Percentiles rank a stretch among this genome's conserved stretches.
Evolutionary conservation across 2,113 vertebrate species (phyloP).

Genomic region (Anhinga rufa): DNA sequence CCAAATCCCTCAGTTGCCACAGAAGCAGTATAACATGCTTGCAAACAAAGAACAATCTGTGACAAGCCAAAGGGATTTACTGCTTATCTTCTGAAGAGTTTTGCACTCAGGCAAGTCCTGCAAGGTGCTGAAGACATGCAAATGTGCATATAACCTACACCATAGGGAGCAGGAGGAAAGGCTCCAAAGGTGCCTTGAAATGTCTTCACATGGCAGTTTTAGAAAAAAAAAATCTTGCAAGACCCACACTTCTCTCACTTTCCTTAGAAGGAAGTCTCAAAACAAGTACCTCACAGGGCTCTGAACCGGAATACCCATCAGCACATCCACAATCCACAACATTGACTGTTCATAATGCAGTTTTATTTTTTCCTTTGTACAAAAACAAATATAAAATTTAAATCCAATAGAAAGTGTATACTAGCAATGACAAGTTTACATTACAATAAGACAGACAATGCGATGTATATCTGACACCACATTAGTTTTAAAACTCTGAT

Average conservation of each 20-base stretch:
- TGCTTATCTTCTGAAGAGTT: background rate
- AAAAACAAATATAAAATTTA: slow-evolving; percentile 82
- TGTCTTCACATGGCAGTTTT: background rate
- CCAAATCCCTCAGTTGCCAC: background rate
- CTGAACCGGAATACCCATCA: background rate
- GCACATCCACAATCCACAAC: background rate
- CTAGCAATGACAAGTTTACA: slow-evolving; percentile 72
- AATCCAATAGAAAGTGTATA: slow-evolving; percentile 73
- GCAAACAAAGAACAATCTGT: background rate
- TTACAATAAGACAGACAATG: slow-evolving; percentile 62
- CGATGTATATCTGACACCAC: slow-evolving; percentile 68
- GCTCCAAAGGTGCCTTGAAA: background rate
- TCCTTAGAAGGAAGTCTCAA: background rate
- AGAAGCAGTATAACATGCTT: background rate
- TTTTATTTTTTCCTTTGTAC: slow-evolving; percentile 80
- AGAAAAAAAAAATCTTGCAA: background rate
- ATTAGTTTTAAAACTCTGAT: slow-evolving; percentile 70
- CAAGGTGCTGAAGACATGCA: background rate
- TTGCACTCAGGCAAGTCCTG: background rate
- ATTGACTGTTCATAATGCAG: slow-evolving; percentile 67
- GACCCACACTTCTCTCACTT: background rate
- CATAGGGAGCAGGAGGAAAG: background rate
- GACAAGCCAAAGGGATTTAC: background rate
- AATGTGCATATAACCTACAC: background rate
- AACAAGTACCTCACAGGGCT: background rate